These are phyloP conservation scores for Sebastes kiyomatsui DNA, from an alignment of 2,797 vertebrate genomes.

Conservation along the genomic window DNA sequence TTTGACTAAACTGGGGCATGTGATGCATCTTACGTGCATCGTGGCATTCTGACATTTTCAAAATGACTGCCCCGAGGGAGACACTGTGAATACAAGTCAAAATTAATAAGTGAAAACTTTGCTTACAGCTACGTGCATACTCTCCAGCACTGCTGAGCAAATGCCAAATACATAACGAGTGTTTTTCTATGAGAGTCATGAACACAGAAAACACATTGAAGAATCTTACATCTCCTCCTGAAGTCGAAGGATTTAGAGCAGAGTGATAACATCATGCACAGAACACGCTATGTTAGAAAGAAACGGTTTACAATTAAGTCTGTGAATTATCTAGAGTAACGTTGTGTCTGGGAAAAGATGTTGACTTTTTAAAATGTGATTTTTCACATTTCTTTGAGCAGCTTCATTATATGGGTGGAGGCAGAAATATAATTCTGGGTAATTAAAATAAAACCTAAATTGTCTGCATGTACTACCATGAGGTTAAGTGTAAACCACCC, in stretches of 20 bases:
- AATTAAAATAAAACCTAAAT: background rate
- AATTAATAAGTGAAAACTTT: slow-evolving; percentile 42
- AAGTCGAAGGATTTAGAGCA: background rate
- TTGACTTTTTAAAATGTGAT: background rate
- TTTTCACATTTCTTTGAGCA: background rate
- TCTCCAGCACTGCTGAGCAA: slow-evolving; percentile 23
- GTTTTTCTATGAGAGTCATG: background rate
- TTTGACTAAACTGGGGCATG: slow-evolving; percentile 47
- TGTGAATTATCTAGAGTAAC: background rate
- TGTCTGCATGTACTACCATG: background rate
- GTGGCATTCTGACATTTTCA: slow-evolving; percentile 54
- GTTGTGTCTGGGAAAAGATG: background rate
- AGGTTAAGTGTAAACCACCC: background rate
- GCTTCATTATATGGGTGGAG: background rate
- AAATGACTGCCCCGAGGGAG: slow-evolving; percentile 33
- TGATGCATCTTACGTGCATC: slow-evolving; percentile 40
- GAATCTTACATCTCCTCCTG: background rate
- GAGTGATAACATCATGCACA: background rate
- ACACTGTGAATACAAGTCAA: slow-evolving; percentile 38
- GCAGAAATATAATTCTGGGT: background rate
- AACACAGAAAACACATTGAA: background rate
- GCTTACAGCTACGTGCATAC: slow-evolving; percentile 29
- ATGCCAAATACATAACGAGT: slow-evolving; percentile 31
- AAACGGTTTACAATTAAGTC: background rate
- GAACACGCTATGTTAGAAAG: background rate